phyloP scores from a whole-genome alignment of 2,888 invertebrate species.

The Eupeodes latifasciatus region DNA sequence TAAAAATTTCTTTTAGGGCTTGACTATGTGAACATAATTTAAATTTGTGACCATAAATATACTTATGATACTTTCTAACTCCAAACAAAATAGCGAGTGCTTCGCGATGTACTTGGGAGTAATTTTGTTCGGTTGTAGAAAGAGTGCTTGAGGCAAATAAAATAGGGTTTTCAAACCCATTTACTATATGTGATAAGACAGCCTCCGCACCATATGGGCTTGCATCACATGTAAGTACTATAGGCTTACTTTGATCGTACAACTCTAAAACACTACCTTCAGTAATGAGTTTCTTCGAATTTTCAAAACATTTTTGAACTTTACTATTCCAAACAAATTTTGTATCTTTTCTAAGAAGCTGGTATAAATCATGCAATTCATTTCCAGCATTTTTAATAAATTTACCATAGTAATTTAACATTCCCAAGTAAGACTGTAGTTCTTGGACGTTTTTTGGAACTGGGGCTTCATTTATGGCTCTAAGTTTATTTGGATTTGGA shows the following conservation, averaged over 20 bases:
- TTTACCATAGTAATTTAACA: slow-evolving; percentile 30
- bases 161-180: slow-evolving; percentile 33
- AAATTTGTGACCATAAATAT: slow-evolving; percentile 80
- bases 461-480: slow-evolving; percentile 28
- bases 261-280: slow-evolving; percentile 10
- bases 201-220: slow-evolving; percentile 21
- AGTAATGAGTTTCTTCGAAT: no score
- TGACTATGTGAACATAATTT: slow-evolving; percentile 72
- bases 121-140: slow-evolving; percentile 57
- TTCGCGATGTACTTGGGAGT: slow-evolving; percentile 78
- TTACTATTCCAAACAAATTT: slow-evolving; percentile 19
- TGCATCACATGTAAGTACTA: slow-evolving; percentile 39
- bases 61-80: slow-evolving; percentile 81
- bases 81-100: slow-evolving; percentile 81
- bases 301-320: neutral
- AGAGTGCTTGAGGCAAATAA: slow-evolving; percentile 43
- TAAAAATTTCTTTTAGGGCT: slow-evolving; percentile 75
- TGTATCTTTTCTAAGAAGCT: slow-evolving; percentile 20
- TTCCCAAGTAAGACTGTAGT: slow-evolving; percentile 37
- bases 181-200: slow-evolving; percentile 25
- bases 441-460: slow-evolving; percentile 30
- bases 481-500: slow-evolving; percentile 46
- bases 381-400: slow-evolving; percentile 24
- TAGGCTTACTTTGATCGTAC: slow-evolving; percentile 13
- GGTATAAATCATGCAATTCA: slow-evolving; percentile 22